Evolutionary conservation across 2,888 invertebrate genomes (phyloP).

Genomic region (Chymomyza amoena): DNA sequence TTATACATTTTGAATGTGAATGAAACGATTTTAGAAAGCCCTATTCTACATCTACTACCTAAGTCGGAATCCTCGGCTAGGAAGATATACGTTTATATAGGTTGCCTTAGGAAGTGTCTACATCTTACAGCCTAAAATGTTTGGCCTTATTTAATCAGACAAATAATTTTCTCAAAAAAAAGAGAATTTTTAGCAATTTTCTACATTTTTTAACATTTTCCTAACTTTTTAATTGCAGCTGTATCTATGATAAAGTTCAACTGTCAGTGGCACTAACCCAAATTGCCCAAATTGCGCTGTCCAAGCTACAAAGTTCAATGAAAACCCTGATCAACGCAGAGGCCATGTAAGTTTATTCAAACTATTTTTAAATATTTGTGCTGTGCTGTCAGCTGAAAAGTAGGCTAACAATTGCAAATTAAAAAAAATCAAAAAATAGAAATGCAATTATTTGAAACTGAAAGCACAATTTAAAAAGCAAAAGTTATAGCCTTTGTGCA

Average conservation of each 20-base stretch:
- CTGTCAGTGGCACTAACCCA: background rate
- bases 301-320: constrained; percentile 41
- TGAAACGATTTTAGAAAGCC: too few species aligned
- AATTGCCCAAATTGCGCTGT: background rate
- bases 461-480: constrained; percentile 14
- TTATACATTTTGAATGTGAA: too few species aligned
- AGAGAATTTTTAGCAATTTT: too few species aligned
- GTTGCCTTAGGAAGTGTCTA: too few species aligned
- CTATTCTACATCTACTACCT: too few species aligned
- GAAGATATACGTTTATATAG: too few species aligned
- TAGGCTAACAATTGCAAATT: background rate
- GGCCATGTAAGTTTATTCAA: constrained; percentile 55
- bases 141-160: too few species aligned
- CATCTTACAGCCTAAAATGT: too few species aligned
- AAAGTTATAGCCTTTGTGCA: constrained; percentile 10
- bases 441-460: background rate
- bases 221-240: background rate
- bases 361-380: background rate
- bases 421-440: too few species aligned
- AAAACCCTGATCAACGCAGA: constrained; percentile 60
- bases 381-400: background rate
- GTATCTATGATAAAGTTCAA: background rate
- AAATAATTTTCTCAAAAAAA: too few species aligned
- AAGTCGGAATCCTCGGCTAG: too few species aligned
- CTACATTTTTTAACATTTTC: too few species aligned